Conservation (phyloP, 2,888 invertebrate genomes). For the Sialis lutaria region DNA sequence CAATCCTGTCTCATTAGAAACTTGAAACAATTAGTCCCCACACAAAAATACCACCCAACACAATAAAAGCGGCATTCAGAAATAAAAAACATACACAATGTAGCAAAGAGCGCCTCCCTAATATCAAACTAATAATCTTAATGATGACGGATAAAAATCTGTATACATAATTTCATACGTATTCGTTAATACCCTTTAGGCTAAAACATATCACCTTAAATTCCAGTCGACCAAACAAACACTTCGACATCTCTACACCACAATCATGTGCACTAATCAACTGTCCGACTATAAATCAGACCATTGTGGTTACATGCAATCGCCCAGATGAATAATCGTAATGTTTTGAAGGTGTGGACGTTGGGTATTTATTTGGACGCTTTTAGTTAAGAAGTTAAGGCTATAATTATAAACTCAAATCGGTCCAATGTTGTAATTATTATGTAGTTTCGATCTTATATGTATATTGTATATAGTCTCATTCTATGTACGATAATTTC, state of each 20-base stretch:
- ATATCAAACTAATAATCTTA: slow-evolving; percentile 22
- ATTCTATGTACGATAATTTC: slow-evolving; percentile 20
- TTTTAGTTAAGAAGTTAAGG: slow-evolving; percentile 20
- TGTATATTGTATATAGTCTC: slow-evolving; percentile 11
- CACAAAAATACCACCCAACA: background rate
- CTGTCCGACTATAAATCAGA: slow-evolving; percentile 14
- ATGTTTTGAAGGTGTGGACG: background rate
- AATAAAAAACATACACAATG: background rate
- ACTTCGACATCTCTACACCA: background rate
- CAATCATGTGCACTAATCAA: slow-evolving; percentile 1
- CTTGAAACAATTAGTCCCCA: too few species aligned
- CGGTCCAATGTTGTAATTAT: slow-evolving; percentile 23
- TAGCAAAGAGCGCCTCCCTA: slow-evolving; percentile 20
- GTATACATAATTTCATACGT: slow-evolving; percentile 26
- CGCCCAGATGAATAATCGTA: slow-evolving; percentile 8
- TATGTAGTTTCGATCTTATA: slow-evolving; percentile 22
- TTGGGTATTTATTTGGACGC: slow-evolving; percentile 15
- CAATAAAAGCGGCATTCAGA: background rate
- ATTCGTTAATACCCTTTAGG: slow-evolving; percentile 24
- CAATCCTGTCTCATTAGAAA: too few species aligned
- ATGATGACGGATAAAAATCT: slow-evolving; percentile 27
- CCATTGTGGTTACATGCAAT: slow-evolving; percentile 15
- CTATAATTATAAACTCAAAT: slow-evolving; percentile 25
- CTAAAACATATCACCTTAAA: slow-evolving; percentile 21
- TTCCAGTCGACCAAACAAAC: slow-evolving; percentile 12